phyloP scores from a whole-genome alignment of 2,113 vertebrate species.

The human (Homo sapiens) region DNA sequence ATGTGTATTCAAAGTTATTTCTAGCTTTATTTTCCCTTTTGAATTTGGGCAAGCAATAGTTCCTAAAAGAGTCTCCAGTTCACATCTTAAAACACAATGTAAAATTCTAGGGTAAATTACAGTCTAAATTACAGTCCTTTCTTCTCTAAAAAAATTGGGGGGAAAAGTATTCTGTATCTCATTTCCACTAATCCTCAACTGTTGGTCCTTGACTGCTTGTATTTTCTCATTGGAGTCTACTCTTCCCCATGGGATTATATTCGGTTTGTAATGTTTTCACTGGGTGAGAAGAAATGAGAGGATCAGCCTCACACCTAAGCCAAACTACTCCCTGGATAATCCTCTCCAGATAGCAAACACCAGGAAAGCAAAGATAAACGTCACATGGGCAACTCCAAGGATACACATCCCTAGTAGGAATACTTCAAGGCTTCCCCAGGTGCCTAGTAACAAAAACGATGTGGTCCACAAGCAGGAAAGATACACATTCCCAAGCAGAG shows the following conservation, averaged over 20 bases:
- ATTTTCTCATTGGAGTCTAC: slow-evolving; percentile 15
- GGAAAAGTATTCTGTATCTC: slow-evolving; percentile 1
- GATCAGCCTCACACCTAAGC: neutral
- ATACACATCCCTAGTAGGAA: neutral
- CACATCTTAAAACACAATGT: slow-evolving; percentile 43
- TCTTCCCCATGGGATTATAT: neutral
- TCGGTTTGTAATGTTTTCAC: neutral
- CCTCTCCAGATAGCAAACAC: slow-evolving; percentile 43
- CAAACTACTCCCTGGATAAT: neutral
- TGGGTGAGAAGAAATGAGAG: slow-evolving; percentile 45
- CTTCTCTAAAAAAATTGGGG: neutral
- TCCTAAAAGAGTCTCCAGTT: slow-evolving; percentile 39
- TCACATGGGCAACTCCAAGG: neutral
- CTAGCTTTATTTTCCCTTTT: slow-evolving; percentile 44
- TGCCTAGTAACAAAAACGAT: slow-evolving; percentile 37
- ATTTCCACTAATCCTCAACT: slow-evolving; percentile 21
- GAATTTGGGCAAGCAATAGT: neutral
- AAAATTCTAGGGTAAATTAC: neutral
- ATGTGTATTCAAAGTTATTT: slow-evolving; percentile 34
- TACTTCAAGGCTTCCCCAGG: neutral
- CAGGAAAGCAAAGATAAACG: slow-evolving; percentile 43
- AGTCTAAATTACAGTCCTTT: neutral
- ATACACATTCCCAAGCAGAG: neutral
- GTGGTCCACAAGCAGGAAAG: neutral
- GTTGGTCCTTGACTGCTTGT: neutral